Evolutionary conservation across 53 echinoderm and acorn worm genomes (phyloP), one percentile per base, ranked within the genome.

Genomic region (Antedon mediterranea): DNA sequence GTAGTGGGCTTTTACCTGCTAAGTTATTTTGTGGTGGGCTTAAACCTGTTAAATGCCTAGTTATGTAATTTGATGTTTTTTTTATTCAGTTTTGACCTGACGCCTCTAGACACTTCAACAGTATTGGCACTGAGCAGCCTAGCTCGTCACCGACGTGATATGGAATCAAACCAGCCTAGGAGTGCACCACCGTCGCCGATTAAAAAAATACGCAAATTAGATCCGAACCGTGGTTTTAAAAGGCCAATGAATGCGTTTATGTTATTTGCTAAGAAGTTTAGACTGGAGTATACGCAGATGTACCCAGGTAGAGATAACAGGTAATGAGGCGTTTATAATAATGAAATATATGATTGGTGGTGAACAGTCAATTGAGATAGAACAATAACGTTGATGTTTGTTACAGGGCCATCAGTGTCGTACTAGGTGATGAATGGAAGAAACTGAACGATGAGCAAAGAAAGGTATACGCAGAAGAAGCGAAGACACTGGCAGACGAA

Each of bases 191-290:
- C 73, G 0, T 37, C 81, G 27, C 73, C 81, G 0, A 29, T 15
- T 0, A 81, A 81, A 42, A 73, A 31, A 42, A 13, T 73, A 20
- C 78, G 57, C 28, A 78, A 78, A 27, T 37, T 30, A 72, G 43
- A 75, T 23, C 76, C 79, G 31, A 31, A 33, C 30, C 79, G 76
- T 33, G 81, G 78, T 4, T 37, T 37, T 11, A 87, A 79, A 33
- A 33, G 80, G 33, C 87, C 83, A n/a, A 87, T 87, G 87, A 87
- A 87, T 80, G 87, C 87, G 43, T 87, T 87, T 77, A 87, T 87
- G 87, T 74, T 87, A 75, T 87, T 87, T 80, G 87, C 87, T 26
- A 87, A 87, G 76, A 83, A 83, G 37, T 87, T 87, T 76, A 75
- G 87, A 76, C 43, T 87, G 75, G 87, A 87, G 81, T 87, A 83